Base-by-base conservation (phyloP, 2,888 invertebrate species). In the Julus scandinavius region DNA sequence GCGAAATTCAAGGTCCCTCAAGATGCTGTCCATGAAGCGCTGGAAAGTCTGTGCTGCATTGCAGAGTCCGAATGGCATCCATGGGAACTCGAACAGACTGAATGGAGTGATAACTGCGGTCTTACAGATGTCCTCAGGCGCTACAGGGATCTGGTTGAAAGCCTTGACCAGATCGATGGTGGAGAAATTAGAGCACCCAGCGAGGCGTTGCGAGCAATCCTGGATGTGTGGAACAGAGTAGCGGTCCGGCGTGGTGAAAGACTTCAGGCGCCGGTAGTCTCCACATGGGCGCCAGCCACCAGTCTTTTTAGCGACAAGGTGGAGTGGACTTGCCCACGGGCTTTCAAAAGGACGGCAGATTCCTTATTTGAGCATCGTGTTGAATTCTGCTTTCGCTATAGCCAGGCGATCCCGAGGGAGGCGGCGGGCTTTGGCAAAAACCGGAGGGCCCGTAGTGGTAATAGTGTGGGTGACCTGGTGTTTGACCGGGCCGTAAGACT, bases 121-220 rank as follows among this genome's bases (percentile, higher is more conserved):
- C 89, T 93, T 92, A 0, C 89, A 90, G 38, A 92, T 91, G 89
- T 93, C 92, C 3, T 90, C 91, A 5, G 89, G 80, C 3, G 89
- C 90, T 0, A 92, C 90, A 4, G 92, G 92, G 5, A 93, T 92
- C 85, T 92, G 91, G 87, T 92, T 91, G 87, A 91, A 93, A 0
- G 92, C 92, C 20, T 88, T 6, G 90, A 29, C 29, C 29, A 29
- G 29, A 29, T 29, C 1, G 29, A 29, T 29, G 29, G 29, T 29
- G 1, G 29, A 29, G 11, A 80, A 80, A 7, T 40, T 89, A 3
- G 87, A 90, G 83, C 90, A 91, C 0, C 90, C 90, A 9, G 88
- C 50, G 0, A 92, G 89, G 7, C 88, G 89, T 15, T 91, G 90
- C 0, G 91, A 41, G 88, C 92, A 91, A 89, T 93, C 92, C 20